Base-by-base conservation (phyloP, 2,888 invertebrate species). In the Onchidella celtica region DNA sequence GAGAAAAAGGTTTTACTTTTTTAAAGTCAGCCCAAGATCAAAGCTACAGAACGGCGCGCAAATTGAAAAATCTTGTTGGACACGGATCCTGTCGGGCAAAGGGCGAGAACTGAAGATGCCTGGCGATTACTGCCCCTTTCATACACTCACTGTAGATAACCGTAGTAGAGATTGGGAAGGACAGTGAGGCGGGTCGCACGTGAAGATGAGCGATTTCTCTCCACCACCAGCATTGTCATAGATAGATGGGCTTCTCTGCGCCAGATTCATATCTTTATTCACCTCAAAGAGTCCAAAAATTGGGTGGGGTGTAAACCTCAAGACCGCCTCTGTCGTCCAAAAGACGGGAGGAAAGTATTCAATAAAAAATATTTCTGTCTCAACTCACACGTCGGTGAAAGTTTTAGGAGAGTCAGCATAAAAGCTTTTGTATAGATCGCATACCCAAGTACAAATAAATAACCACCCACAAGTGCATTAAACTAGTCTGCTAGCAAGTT, bases 61-160 rank as follows among this genome's bases (percentile, higher is more conserved):
- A 73, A 74, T 61, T 59, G 73, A 61, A 74, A 61, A 61, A 38
- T 59, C 61, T 34, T 61, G 59, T 74, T 24, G 2, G 24, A 59
- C 24, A 61, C 34, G 61, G 21, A 36, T 36, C 36, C 14, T 61
- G 59, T 59, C 61, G 61, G 73, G 59, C 34, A 74, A 74, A 59
- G 21, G 73, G 61, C 38, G 73, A 74, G n/a, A 74, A 74, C 61
- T 74, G 36, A 32, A 59, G 36, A 61, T 17, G 24, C 38, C 34
- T 3, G n/a, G 21, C n/a, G 59, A 74, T 59, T 74, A 24, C 38
- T 59, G 38, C 47, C 70, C 55, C 55, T 55, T 70, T 70, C 38
- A 68, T 68, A 68, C n/a, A 38, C 38, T 21, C 32, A 21, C 66
- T 17, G 63, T 63, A 63, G 63, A 27, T 9, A 3, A 27, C 27